These are phyloP conservation scores for Alviniconcha marisindica DNA, from an alignment of 1,140 invertebrate genomes.

Conservation along the genomic window DNA sequence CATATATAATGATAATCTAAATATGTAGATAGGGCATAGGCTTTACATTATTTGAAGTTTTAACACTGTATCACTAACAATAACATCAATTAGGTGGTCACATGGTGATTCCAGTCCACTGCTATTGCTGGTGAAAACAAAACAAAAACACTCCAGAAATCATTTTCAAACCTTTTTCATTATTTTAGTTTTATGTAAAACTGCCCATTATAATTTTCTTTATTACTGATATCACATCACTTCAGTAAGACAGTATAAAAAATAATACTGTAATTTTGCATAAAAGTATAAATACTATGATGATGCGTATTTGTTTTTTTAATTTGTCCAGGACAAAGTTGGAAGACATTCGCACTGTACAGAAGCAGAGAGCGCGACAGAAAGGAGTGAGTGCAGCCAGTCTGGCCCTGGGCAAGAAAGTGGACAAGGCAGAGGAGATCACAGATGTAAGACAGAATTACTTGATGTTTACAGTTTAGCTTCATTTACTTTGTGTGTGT, in stretches of 20 bases:
- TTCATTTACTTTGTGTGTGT: neutral
- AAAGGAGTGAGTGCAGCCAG: slow-evolving; percentile 90
- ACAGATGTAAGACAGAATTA: slow-evolving; percentile 72
- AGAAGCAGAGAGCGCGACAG: slow-evolving; percentile 88
- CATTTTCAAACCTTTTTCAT: too few relatives aligned
- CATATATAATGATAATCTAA: too few relatives aligned
- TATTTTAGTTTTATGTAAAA: too few relatives aligned
- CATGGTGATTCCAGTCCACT: too few relatives aligned
- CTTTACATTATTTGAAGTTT: too few relatives aligned
- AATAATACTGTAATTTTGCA: neutral
- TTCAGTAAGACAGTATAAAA: neutral
- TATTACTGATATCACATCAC: neutral
- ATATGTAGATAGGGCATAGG: too few relatives aligned
- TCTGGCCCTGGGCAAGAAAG: slow-evolving; percentile 89
- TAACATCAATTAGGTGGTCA: too few relatives aligned
- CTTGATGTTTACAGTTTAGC: too few relatives aligned
- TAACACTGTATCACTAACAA: too few relatives aligned
- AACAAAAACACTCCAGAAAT: too few relatives aligned
- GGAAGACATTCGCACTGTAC: slow-evolving; percentile 89
- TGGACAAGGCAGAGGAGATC: slow-evolving; percentile 82
- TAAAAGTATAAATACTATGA: neutral
- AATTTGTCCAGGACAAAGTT: slow-evolving; percentile 72
- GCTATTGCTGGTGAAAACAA: too few relatives aligned
- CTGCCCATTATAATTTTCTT: too few relatives aligned
- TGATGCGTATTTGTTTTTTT: neutral